phyloP scores from a whole-genome alignment of 2,113 vertebrate species.

The Gadus chalcogrammus region DNA sequence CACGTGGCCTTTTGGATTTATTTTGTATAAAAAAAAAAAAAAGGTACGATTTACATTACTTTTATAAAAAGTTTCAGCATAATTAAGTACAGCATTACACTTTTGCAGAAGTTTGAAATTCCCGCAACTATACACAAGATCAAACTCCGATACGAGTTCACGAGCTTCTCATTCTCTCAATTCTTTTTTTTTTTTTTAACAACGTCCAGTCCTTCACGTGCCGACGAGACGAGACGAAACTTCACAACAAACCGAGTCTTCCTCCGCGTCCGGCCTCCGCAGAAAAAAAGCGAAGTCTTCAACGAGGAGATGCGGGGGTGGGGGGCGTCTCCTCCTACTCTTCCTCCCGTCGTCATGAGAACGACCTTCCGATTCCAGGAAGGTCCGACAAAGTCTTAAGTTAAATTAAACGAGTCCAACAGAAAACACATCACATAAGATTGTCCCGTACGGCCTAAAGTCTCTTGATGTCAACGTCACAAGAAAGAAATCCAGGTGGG shows the following conservation, averaged over 20 bases:
- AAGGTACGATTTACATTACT: constrained; percentile 99
- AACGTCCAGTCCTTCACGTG: constrained; percentile 88
- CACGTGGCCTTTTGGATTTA: constrained; percentile 96
- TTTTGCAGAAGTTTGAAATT: constrained; percentile 88
- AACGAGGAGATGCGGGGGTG: constrained; percentile 60
- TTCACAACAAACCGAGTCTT: constrained; percentile 88
- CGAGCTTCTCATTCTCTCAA: constrained; percentile 80
- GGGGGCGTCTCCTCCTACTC: constrained; percentile 64
- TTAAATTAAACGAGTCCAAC: constrained; percentile 92
- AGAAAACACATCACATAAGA: constrained; percentile 81
- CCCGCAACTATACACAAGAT: constrained; percentile 98
- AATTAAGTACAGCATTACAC: constrained; percentile 98
- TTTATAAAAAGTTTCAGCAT: constrained; percentile 99
- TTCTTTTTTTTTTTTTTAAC: constrained; percentile 75
- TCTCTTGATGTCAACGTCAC: constrained; percentile 74
- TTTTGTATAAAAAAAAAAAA: constrained; percentile 98
- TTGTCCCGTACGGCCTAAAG: constrained; percentile 76
- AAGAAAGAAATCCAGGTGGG: constrained; percentile 72
- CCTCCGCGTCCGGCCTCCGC: constrained; percentile 90
- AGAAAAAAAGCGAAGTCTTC: constrained; percentile 86
- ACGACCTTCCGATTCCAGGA: constrained; percentile 93
- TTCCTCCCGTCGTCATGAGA: constrained; percentile 88
- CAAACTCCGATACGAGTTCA: constrained; percentile 91
- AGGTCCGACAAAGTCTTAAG: constrained; percentile 92
- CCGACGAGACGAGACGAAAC: constrained; percentile 82